Evolutionary conservation across 2,888 invertebrate species (phyloP).

Genomic region (Andrena hattorfiana): DNA sequence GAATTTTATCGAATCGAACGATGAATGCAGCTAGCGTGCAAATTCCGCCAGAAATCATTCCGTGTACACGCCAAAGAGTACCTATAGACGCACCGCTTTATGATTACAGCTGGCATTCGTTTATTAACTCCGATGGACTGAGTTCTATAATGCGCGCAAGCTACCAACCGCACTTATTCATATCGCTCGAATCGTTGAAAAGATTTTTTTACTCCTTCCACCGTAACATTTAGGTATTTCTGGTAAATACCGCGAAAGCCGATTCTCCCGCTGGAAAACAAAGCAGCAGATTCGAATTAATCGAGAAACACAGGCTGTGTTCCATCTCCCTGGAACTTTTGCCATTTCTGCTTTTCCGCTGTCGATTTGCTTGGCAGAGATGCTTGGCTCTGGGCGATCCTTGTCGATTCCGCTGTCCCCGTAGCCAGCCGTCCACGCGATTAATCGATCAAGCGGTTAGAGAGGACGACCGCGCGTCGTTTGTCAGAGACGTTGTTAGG

Average conservation of each 20-base stretch:
- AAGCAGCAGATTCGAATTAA: neutral
- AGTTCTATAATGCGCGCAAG: neutral
- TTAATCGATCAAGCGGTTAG: constrained; percentile 64
- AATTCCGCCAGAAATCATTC: constrained; percentile 16
- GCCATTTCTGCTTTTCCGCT: neutral
- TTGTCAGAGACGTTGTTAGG: constrained; percentile 61
- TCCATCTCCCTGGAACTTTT: neutral
- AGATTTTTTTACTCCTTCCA: neutral
- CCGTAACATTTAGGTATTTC: neutral
- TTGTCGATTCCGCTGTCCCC: constrained; percentile 45
- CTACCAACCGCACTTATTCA: too few relatives aligned
- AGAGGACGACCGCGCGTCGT: constrained; percentile 48
- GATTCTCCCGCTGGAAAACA: neutral
- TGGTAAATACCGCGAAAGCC: neutral
- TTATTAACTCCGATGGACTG: neutral
- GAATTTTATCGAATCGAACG: neutral
- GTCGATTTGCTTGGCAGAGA: neutral
- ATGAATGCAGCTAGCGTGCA: neutral
- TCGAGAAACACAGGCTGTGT: neutral
- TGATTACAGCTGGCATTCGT: neutral
- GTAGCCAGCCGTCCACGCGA: constrained; percentile 52
- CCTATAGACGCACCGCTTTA: neutral
- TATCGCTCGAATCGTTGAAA: neutral
- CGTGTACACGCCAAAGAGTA: neutral
- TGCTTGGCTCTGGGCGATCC: neutral